A percentile compares a stretch with the other conserved stretches of the same genome.
Conservation (phyloP, 2,888 invertebrate species). For the Suillia variegata region DNA sequence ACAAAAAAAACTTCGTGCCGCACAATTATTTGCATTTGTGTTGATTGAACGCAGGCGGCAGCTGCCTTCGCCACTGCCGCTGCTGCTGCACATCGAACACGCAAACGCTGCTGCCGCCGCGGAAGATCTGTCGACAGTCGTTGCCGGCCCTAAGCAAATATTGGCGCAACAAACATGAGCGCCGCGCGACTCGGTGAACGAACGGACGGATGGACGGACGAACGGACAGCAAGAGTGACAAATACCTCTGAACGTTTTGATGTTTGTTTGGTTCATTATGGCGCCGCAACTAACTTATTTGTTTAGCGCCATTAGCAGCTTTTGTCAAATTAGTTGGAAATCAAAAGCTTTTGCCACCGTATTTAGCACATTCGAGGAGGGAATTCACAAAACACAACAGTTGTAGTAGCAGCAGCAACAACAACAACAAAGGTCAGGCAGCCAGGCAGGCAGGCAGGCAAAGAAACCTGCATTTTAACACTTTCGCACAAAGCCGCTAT, state of each 20-base stretch:
- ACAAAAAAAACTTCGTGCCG: no score
- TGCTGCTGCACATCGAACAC: not conserved
- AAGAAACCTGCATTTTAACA: not conserved
- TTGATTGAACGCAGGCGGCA: not conserved
- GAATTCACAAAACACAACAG: constrained; percentile 1
- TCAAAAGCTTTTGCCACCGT: constrained; percentile 36
- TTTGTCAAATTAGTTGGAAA: constrained; percentile 37
- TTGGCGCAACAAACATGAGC: constrained; percentile 6
- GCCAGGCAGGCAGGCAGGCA: no score
- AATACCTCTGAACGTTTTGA: constrained; percentile 27
- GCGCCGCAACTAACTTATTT: constrained; percentile 42
- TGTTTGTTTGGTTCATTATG: constrained; percentile 33
- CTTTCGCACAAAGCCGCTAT: not conserved
- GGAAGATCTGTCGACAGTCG: no score
- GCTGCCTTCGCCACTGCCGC: not conserved
- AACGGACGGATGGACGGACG: no score
- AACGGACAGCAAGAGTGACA: no score
- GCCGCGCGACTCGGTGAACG: no score
- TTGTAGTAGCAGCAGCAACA: not conserved
- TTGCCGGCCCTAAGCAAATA: constrained; percentile 26
- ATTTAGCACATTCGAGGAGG: constrained; percentile 26
- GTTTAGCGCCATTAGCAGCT: constrained; percentile 57
- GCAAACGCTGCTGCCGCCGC: not conserved
- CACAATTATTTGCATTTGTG: not conserved
- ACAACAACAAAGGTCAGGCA: constrained; percentile 6